phyloP scores from a whole-genome alignment of 2,113 vertebrate species.

The Ictalurus furcatus region DNA sequence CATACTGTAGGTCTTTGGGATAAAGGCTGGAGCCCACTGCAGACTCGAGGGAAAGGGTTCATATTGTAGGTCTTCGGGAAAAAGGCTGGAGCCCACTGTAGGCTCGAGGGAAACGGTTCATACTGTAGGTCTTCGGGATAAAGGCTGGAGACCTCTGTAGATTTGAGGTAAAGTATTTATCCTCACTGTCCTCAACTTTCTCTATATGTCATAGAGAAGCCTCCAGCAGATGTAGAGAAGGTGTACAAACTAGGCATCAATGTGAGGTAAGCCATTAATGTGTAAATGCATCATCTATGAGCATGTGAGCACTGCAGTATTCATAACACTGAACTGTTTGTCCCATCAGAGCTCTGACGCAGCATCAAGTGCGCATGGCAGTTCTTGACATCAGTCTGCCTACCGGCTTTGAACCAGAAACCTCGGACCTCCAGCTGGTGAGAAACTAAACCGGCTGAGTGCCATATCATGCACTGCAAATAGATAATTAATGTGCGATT shows the following conservation, averaged over 20 bases:
- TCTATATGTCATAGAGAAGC: conserved; percentile 57
- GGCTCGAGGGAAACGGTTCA: background rate
- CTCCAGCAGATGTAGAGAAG: conserved; percentile 65
- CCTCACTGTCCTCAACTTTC: background rate
- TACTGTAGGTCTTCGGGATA: background rate
- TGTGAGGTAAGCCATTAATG: conserved; percentile 61
- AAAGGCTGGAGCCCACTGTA: background rate
- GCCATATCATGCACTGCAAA: background rate
- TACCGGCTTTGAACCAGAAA: conserved; percentile 74
- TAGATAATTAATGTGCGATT: background rate
- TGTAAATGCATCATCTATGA: background rate
- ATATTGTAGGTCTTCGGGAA: background rate
- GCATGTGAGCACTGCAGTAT: background rate
- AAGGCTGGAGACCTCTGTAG: background rate
- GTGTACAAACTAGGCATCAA: conserved; percentile 67
- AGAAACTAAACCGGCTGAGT: background rate
- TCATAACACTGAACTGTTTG: background rate
- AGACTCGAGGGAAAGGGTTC: background rate
- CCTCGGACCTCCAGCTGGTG: conserved; percentile 72
- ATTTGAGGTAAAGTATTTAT: background rate
- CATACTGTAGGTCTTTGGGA: background rate
- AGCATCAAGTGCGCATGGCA: conserved; percentile 71
- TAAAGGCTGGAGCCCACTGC: background rate
- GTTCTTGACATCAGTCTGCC: conserved; percentile 73
- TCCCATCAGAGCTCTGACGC: conserved; percentile 63